A percentile compares a stretch with the other conserved stretches of the same genome.
Evolutionary conservation across 2,888 invertebrate genomes (phyloP).

Genomic region (Nephrotoma guestfalica): DNA sequence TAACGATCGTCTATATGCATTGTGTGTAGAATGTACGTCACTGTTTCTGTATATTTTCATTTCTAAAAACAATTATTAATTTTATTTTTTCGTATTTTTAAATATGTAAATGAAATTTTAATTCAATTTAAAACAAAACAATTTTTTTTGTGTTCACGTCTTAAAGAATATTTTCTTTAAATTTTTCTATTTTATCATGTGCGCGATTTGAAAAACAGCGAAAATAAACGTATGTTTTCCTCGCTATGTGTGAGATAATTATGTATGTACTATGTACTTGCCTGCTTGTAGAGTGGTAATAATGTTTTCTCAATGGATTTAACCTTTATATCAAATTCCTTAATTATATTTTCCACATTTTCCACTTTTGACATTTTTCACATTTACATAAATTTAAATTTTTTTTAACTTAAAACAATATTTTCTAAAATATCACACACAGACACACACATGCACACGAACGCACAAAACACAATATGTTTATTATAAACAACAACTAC

Average conservation of each 20-base stretch:
- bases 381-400: background rate
- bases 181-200: background rate
- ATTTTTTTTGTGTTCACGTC: background rate
- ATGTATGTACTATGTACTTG: conserved; percentile 35
- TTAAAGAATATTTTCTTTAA: background rate
- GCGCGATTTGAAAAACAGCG: background rate
- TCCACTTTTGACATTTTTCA: background rate
- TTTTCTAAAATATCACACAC: background rate
- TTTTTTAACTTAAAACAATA: background rate
- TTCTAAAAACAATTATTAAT: background rate
- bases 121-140: background rate
- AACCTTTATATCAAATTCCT: conserved; percentile 65
- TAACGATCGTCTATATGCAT: background rate
- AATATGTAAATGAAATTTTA: background rate
- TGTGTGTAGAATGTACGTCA: background rate
- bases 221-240: background rate
- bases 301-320: conserved; percentile 90
- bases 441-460: background rate
- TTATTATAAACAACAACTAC: background rate
- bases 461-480: background rate
- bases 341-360: background rate
- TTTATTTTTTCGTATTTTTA: background rate
- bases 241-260: background rate
- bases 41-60: background rate
- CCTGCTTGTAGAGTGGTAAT: conserved; percentile 89